Percentiles rank a stretch among this genome's conserved stretches.
Conservation (phyloP, 2,113 vertebrate genomes). For the Sula dactylatra region DNA sequence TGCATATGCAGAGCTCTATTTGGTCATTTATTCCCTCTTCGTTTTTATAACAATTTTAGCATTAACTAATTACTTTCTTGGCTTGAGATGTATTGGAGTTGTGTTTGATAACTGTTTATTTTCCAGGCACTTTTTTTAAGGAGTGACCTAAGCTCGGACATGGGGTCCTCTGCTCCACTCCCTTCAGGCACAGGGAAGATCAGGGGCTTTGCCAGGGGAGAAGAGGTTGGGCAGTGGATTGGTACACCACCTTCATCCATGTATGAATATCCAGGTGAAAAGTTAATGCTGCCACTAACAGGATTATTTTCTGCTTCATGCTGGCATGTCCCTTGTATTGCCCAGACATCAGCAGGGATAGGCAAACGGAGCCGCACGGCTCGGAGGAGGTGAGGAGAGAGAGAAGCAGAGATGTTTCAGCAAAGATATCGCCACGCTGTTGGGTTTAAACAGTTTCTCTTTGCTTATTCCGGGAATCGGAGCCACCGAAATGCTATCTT, state of each 20-base stretch:
- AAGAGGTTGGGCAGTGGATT: neutral
- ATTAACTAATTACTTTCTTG: conserved; percentile 61
- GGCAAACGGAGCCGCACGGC: neutral
- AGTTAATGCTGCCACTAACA: neutral
- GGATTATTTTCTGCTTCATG: neutral
- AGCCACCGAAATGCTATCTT: neutral
- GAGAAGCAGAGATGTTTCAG: neutral
- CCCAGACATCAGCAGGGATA: neutral
- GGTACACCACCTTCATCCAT: neutral
- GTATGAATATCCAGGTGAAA: neutral
- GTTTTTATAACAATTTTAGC: conserved; percentile 37
- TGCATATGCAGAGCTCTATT: neutral
- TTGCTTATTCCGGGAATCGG: neutral
- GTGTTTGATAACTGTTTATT: conserved; percentile 30
- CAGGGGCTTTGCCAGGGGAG: neutral
- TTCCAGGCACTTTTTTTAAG: conserved; percentile 4
- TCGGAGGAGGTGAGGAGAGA: neutral
- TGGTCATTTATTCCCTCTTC: conserved; percentile 18
- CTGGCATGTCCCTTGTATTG: neutral
- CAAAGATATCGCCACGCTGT: accelerated
- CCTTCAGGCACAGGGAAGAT: neutral
- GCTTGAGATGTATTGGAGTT: conserved; percentile 15
- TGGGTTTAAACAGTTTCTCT: neutral
- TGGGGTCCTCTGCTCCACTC: neutral
- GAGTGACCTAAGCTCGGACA: neutral